Base-by-base conservation (phyloP, 2,113 vertebrate species). In the Ovis aries region DNA sequence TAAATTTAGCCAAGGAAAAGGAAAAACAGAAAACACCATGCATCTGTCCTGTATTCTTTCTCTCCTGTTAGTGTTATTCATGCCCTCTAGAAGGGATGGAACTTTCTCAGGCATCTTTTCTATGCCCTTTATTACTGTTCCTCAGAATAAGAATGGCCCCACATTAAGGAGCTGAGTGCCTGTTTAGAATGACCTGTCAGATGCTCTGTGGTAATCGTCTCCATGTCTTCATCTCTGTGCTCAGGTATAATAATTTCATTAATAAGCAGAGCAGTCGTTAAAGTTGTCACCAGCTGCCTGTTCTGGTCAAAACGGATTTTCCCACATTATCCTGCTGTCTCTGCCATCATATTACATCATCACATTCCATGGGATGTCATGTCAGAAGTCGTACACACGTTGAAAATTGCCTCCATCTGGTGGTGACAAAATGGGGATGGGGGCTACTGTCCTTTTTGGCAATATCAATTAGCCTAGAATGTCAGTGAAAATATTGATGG, bases 211-310 rank as follows among this genome's bases (percentile, higher is more conserved):
- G 94, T 97, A 98, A 98, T 96, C 97, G 94, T 94, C 96, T 98
- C 93, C 77, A 83, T 97, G 98, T 98, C 98, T 98, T 98, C 95
- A 95, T 98, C 97, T 98, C 96, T 83, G 89, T 97, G 97, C 95
- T 98, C 98, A 98, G 95, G 97, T 96, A 98, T 97, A 98, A 98
- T 98, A 97, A 98, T 98, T 98, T 98, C 95, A 98, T 98, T 98
- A 98, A 98, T 97, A 96, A 97, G 97, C 94, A 81, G 82, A 97
- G 91, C 89, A 97, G 95, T 96, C 98, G 95, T 97, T 98, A 95
- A 95, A 96, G 98, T 94, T 98, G 94, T 98, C 94, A 97, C 91
- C 85, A 96, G 91, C 95, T 98, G 96, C 93, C 98, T 98, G 62
- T 98, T 98, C 97, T 97, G 98, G 87, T 90, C 97, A 98, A 98